These are phyloP conservation scores for Geotrupes spiniger DNA, from an alignment of 2,888 invertebrate species.

Conservation along the genomic window DNA sequence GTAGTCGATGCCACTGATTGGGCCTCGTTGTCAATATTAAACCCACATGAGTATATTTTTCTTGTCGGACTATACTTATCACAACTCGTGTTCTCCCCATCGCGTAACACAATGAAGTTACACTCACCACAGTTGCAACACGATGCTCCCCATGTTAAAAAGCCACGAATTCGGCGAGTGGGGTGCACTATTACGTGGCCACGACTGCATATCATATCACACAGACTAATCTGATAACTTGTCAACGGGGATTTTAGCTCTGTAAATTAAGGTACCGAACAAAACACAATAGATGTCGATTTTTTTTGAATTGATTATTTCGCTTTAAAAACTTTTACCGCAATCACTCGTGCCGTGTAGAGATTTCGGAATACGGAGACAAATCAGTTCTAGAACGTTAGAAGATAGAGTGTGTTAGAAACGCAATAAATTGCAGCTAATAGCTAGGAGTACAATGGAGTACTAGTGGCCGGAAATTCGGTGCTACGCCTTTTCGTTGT, in stretches of 20 bases:
- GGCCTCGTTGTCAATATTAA: not conserved
- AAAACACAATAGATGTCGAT: too few species aligned
- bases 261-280: too few species aligned
- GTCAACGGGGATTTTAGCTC: conserved; percentile 23
- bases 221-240: conserved; percentile 31
- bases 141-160: conserved; percentile 28
- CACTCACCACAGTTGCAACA: conserved; percentile 24
- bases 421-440: conserved; percentile 51
- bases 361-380: not conserved
- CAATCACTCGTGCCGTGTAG: too few species aligned
- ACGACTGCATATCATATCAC: conserved; percentile 24
- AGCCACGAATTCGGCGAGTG: conserved; percentile 22
- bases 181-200: conserved; percentile 17
- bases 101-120: conserved; percentile 12
- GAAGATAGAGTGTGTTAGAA: conserved; percentile 41
- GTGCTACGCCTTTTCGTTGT: conserved; percentile 52
- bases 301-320: too few species aligned
- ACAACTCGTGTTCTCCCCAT: not conserved
- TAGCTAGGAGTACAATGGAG: conserved; percentile 50
- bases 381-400: conserved; percentile 18
- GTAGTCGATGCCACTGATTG: too few species aligned
- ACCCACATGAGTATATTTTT: not conserved
- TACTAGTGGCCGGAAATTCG: conserved; percentile 48
- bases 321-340: too few species aligned
- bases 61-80: not conserved